Base-by-base conservation (phyloP, 2,888 invertebrate species). In the Malthinus seriepunctatus region DNA sequence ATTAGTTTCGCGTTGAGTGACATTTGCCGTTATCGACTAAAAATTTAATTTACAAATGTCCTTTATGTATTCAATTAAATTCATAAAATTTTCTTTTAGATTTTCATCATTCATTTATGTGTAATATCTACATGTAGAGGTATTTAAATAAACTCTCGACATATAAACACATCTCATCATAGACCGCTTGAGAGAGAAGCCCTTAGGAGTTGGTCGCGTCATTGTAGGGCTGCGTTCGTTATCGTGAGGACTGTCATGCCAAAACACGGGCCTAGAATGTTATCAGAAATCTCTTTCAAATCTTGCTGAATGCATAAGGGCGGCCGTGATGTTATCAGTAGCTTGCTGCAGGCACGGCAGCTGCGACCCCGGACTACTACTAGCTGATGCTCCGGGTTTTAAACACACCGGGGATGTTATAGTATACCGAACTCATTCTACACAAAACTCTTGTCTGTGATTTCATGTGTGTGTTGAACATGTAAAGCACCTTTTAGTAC, bases 281-380 rank as follows among this genome's bases (percentile, higher is more conserved):
- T 79, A 79, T 79, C 79, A 71, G 67, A 67, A 74, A 79, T 79
- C 79, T 79, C 79, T 79, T 79, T 79, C 78, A 79, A 78, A 79
- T 79, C 78, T 78, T 75, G 77, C 76, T 79, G 78, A 79, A 79
- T 79, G 78, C 78, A 78, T 78, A 79, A 78, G 78, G 78, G 79
- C 77, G 76, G 77, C 74, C 73, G 73, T 70, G 78, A 77, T 77
- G 71, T 74, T 76, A 76, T 77, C 76, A 61, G 56, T 23, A 73
- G 71, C 66, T 73, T 71, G 75, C 74, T 75, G 74, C 73, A 75
- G 75, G 74, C 76, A 76, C 73, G 76, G 73, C 74, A 76, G 77
- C 76, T 76, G 77, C 74, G 72, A 69, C 65, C 63, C 63, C 65
- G 60, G 63, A 56, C 63, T 60, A 48, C 62, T 60, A 54, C 51